Percentiles rank a stretch among this genome's conserved stretches.
These are phyloP conservation scores for Augiades crinisus DNA, from an alignment of 2,888 invertebrate genomes.

Conservation along the genomic window DNA sequence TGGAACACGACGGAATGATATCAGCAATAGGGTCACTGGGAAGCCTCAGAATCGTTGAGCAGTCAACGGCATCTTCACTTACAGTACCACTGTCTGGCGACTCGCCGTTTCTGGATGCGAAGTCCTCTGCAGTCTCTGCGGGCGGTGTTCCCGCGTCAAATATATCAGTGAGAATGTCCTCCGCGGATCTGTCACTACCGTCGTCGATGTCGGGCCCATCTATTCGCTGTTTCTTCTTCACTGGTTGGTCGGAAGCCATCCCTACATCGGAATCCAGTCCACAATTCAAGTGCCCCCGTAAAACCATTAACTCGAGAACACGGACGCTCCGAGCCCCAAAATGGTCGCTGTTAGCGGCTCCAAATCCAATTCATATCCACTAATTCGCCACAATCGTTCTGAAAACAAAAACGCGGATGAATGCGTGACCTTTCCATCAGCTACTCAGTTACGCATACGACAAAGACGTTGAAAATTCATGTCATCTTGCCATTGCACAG, in stretches of 20 bases:
- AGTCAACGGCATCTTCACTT: slow-evolving; percentile 77
- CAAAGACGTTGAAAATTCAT: slow-evolving; percentile 61
- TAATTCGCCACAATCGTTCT: slow-evolving; percentile 42
- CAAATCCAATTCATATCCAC: slow-evolving; percentile 19
- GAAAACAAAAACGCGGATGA: slow-evolving; percentile 68
- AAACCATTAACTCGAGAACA: slow-evolving; percentile 81
- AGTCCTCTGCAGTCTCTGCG: slow-evolving; percentile 68
- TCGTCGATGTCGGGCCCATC: slow-evolving; percentile 83
- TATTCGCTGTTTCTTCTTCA: slow-evolving; percentile 91
- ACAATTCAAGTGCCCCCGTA: slow-evolving; percentile 80
- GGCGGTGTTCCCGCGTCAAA: slow-evolving; percentile 64
- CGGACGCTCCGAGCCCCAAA: slow-evolving; percentile 31
- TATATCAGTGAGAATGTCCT: slow-evolving; percentile 70
- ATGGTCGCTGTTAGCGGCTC: slow-evolving; percentile 27
- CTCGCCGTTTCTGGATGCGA: slow-evolving; percentile 64
- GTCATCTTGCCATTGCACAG: not conserved
- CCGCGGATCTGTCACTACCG: slow-evolving; percentile 72
- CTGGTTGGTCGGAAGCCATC: slow-evolving; percentile 91
- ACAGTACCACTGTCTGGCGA: slow-evolving; percentile 76
- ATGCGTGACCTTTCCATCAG: slow-evolving; percentile 78
- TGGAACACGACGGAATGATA: slow-evolving; percentile 68
- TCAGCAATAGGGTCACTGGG: slow-evolving; percentile 56
- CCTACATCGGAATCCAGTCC: slow-evolving; percentile 78
- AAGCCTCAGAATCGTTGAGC: slow-evolving; percentile 62
- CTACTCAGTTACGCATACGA: slow-evolving; percentile 80